These are phyloP conservation scores for Slavum lentiscoides DNA, from an alignment of 2,888 invertebrate species.

Conservation along the genomic window DNA sequence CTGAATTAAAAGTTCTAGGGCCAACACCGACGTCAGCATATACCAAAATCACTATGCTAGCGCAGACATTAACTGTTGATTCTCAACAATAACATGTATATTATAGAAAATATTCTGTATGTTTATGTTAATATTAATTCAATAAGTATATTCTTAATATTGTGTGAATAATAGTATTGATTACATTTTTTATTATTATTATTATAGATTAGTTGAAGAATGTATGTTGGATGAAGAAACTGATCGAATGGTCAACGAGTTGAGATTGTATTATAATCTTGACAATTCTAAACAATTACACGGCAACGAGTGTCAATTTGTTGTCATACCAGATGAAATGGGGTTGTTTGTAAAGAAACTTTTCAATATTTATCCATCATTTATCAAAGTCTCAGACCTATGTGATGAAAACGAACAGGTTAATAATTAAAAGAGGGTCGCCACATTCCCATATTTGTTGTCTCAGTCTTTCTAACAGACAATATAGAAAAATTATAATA, in stretches of 20 bases:
- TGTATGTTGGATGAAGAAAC: conserved; percentile 58
- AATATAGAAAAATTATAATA: no score
- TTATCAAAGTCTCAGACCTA: conserved; percentile 72
- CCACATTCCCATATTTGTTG: no score
- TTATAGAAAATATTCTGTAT: no score
- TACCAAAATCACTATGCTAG: no score
- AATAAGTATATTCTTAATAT: not conserved
- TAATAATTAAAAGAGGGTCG: conserved; percentile 51
- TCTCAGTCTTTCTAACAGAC: no score
- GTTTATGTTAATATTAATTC: not conserved
- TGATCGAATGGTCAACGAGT: conserved; percentile 56
- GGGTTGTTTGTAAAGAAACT: conserved; percentile 52
- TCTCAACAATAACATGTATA: no score
- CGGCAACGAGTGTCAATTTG: conserved; percentile 74
- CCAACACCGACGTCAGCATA: no score
- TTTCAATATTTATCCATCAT: conserved; percentile 60
- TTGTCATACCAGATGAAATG: conserved; percentile 69
- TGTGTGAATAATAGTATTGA: not conserved
- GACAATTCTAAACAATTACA: conserved; percentile 88
- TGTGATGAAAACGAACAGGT: conserved; percentile 71
- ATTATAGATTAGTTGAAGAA: conserved; percentile 69
- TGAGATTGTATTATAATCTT: conserved; percentile 76
- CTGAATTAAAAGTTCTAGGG: no score
- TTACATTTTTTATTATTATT: not conserved
- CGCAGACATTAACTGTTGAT: no score